Percentiles rank a stretch among this genome's conserved stretches.
phyloP scores from a whole-genome alignment of 2,113 vertebrate species.

The Lophius piscatorius region DNA sequence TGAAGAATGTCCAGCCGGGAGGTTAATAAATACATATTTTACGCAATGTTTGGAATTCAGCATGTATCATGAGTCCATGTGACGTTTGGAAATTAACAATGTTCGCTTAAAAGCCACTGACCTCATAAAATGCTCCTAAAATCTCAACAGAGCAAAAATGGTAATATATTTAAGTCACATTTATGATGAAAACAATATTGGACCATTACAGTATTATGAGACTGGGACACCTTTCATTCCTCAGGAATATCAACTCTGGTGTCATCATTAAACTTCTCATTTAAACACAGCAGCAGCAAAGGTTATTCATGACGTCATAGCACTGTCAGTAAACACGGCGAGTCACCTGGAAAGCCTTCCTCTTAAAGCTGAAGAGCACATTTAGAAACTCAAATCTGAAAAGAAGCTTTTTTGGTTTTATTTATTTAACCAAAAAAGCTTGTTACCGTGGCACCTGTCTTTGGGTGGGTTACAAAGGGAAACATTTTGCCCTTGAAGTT shows the following conservation, averaged over 20 bases:
- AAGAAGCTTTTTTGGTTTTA: too few species aligned
- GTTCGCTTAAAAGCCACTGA: constrained; percentile 1
- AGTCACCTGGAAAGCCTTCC: too few species aligned
- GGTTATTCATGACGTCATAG: constrained; percentile 11
- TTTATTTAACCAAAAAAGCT: too few species aligned
- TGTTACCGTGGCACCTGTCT: too few species aligned
- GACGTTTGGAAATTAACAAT: constrained; percentile 9
- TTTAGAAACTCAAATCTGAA: too few species aligned
- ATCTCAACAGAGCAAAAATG: constrained; percentile 1
- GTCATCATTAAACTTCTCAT: background rate
- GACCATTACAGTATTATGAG: constrained; percentile 23
- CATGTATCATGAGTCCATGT: constrained; percentile 3
- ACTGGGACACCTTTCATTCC: background rate
- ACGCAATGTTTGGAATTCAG: constrained; percentile 9
- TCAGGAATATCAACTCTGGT: constrained; percentile 6
- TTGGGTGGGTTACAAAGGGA: too few species aligned
- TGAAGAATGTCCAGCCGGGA: constrained; percentile 8
- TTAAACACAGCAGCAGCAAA: constrained; percentile 14
- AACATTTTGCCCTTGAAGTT: too few species aligned
- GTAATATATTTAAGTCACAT: constrained; percentile 15
- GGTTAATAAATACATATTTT: constrained; percentile 26
- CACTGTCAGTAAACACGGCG: background rate
- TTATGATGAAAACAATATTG: constrained; percentile 18
- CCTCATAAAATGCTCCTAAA: constrained; percentile 32
- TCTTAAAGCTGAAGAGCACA: too few species aligned